Evolutionary conservation across 2,113 vertebrate genomes (phyloP).

Genomic region (Calonectris borealis): DNA sequence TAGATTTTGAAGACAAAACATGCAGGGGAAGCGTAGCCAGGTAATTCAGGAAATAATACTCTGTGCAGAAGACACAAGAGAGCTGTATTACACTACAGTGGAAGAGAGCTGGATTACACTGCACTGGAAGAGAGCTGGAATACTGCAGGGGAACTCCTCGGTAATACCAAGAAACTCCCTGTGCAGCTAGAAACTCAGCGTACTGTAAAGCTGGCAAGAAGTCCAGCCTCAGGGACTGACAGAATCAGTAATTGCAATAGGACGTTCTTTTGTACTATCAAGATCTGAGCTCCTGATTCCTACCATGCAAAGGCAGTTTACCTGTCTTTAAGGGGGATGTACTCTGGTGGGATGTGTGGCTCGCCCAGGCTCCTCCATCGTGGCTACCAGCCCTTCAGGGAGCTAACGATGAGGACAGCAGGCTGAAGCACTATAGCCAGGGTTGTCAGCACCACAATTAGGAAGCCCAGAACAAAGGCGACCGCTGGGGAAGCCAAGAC

Average conservation of each 20-base stretch:
- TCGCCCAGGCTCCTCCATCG: conserved; percentile 87
- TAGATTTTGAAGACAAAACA: background rate
- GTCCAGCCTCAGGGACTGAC: background rate
- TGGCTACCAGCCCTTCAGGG: conserved; percentile 76
- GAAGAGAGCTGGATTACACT: background rate
- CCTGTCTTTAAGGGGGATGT: conserved; percentile 76
- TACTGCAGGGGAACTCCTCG: background rate
- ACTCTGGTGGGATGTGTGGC: conserved; percentile 73
- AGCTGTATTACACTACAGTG: background rate
- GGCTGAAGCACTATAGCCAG: conserved; percentile 82
- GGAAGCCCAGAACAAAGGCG: conserved; percentile 76
- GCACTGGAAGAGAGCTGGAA: background rate
- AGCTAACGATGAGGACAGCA: conserved; percentile 51
- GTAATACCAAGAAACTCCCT: background rate
- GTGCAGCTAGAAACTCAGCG: background rate
- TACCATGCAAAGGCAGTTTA: background rate
- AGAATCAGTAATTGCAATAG: background rate
- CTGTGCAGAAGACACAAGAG: background rate
- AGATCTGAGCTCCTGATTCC: background rate
- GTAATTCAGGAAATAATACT: background rate
- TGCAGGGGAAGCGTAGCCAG: background rate
- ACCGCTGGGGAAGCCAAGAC: conserved; percentile 49
- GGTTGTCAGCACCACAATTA: conserved; percentile 72
- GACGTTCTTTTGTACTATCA: background rate
- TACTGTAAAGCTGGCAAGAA: background rate